A percentile compares a stretch with the other conserved stretches of the same genome.
phyloP scores from a whole-genome alignment of 2,113 vertebrate species.

The Trichomycterus rosablanca region DNA sequence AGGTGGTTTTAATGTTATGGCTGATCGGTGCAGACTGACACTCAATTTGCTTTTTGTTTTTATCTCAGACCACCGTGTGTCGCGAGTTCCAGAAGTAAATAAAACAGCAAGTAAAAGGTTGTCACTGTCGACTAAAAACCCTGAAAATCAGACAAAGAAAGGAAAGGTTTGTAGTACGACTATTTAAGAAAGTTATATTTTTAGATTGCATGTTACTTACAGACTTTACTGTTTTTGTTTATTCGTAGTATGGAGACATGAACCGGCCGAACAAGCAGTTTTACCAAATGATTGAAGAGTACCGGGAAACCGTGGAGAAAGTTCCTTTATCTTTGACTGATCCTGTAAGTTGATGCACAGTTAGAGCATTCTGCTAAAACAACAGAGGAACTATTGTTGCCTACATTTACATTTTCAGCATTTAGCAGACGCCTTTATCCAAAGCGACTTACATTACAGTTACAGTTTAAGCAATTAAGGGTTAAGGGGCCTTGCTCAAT shows the following conservation, averaged over 20 bases:
- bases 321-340: conserved; percentile 70
- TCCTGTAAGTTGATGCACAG: conserved; percentile 65
- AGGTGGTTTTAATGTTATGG: no score
- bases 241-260: conserved; percentile 75
- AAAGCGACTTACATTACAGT: no score
- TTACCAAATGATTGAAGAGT: conserved; percentile 88
- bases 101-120: conserved; percentile 79
- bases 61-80: conserved; percentile 71
- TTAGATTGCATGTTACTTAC: background rate
- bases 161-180: conserved; percentile 71
- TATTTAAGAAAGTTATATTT: background rate
- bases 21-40: no score
- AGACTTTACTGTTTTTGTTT: background rate
- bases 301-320: conserved; percentile 77
- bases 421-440: no score
- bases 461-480: no score
- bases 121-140: conserved; percentile 71
- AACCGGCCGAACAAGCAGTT: conserved; percentile 88
- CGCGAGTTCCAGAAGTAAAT: conserved; percentile 72
- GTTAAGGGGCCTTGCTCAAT: no score
- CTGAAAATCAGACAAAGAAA: conserved; percentile 73
- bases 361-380: background rate
- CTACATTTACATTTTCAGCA: no score
- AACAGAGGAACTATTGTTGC: no score
- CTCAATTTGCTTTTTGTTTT: background rate